Base-by-base conservation (phyloP, 1,140 invertebrate species). In the Drosophila baimaii region DNA sequence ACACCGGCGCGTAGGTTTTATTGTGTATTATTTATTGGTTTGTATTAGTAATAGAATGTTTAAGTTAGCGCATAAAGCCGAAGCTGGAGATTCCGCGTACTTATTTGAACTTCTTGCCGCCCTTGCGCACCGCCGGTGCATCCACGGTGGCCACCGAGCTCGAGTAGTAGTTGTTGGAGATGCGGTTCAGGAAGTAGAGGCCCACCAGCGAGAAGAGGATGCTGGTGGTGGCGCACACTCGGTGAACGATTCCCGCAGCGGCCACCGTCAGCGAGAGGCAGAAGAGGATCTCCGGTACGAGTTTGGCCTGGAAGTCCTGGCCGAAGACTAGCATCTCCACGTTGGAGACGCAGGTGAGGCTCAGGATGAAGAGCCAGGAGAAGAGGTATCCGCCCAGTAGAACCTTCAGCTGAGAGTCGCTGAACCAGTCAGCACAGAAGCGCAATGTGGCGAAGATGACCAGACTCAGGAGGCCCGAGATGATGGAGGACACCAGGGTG, bases 141-240 rank as follows among this genome's bases (percentile, higher is more conserved):
- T 81, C 86, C 2, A 90, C 72, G 5, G 72, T n/a, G 6, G 61
- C 37, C 10, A 69, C 39, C 19, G 62, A 44, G 49, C 55, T 79
- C 55, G 82, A 80, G 52, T 92, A 90, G 58, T 91, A 83, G 57
- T 91, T 91, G 0, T 78, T 80, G 6, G 91, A 92, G 23, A 92
- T 91, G 35, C 86, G 82, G 61, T 92, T 91, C 0, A 92, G 52
- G 31, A 91, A 92, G 51, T 91, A 92, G 44, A 92, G 73, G 2
- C 86, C 90, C 8, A 88, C 61, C 17, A 92, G 49, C 0, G 91
- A 92, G 47, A 92, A 92, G 0, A 92, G 49, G 21, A 92, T 69
- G 46, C 91, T 91, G 15, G 91, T 92, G n/a, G 91, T 92, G 12
- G 88, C 91, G 70, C 90, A 90, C 15, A 92, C 91, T 6, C 91